phyloP scores from a whole-genome alignment of 1,140 invertebrate genomes.

The Sogatella furcifera region DNA sequence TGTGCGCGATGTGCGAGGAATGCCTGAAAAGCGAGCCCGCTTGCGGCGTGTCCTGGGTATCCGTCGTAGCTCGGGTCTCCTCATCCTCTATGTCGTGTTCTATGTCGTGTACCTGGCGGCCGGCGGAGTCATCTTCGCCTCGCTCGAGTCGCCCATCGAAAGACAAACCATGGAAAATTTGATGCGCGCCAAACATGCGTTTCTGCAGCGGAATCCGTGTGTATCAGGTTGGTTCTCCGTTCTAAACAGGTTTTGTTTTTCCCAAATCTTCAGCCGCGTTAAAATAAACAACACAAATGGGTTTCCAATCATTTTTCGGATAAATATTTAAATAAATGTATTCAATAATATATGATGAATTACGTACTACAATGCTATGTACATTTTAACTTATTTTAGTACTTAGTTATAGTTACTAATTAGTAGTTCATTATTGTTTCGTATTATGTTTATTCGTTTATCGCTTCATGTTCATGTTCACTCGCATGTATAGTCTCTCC shows the following conservation, averaged over 20 bases:
- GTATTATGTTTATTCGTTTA: too few relatives aligned
- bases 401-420: too few relatives aligned
- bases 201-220: constrained; percentile 41
- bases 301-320: not conserved
- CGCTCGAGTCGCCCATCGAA: constrained; percentile 59
- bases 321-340: too few relatives aligned
- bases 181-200: constrained; percentile 40
- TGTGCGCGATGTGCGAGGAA: not conserved
- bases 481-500: too few relatives aligned
- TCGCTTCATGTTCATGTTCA: too few relatives aligned
- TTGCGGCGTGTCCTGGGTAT: constrained; percentile 28
- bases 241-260: not conserved
- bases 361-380: too few relatives aligned
- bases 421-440: too few relatives aligned
- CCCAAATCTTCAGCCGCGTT: too few relatives aligned
- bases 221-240: constrained; percentile 37
- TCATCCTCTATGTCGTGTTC: constrained; percentile 45
- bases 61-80: constrained; percentile 35
- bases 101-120: constrained; percentile 60
- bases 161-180: constrained; percentile 40
- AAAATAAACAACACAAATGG: too few relatives aligned
- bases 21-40: constrained; percentile 8
- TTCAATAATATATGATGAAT: too few relatives aligned
- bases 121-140: constrained; percentile 64
- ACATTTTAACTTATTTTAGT: too few relatives aligned